phyloP scores from a whole-genome alignment of 2,888 invertebrate species.

The Shargacucullia verbasci region DNA sequence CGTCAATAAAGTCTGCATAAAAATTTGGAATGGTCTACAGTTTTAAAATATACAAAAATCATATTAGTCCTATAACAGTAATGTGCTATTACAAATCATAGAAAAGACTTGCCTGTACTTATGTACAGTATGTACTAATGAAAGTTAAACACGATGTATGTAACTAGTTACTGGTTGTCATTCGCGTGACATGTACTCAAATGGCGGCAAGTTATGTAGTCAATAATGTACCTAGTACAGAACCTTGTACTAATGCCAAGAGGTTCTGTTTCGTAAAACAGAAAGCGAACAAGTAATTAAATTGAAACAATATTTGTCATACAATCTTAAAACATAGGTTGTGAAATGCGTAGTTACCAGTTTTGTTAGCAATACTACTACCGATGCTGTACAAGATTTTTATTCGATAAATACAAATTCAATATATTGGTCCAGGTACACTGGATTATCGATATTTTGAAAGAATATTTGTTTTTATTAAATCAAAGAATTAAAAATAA shows the following conservation, averaged over 20 bases:
- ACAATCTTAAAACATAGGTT: constrained; percentile 35
- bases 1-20: neutral
- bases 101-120: too few relatives aligned
- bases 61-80: neutral
- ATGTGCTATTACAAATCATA: too few relatives aligned
- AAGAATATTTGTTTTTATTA: too few relatives aligned
- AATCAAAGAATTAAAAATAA: too few relatives aligned
- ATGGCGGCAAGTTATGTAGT: constrained; percentile 13
- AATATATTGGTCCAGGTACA: too few relatives aligned
- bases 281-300: constrained; percentile 49
- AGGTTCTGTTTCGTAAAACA: constrained; percentile 30
- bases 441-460: too few relatives aligned
- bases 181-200: constrained; percentile 27
- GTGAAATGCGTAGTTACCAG: constrained; percentile 13
- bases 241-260: constrained; percentile 19
- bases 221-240: neutral
- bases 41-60: neutral
- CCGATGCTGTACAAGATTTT: neutral
- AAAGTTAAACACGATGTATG: too few relatives aligned
- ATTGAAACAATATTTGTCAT: constrained; percentile 48
- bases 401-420: neutral
- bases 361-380: constrained; percentile 2
- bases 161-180: constrained; percentile 14
- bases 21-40: neutral
- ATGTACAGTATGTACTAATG: too few relatives aligned